Conservation (phyloP, 2,797 vertebrate genomes). For the Scyliorhinus canicula region DNA sequence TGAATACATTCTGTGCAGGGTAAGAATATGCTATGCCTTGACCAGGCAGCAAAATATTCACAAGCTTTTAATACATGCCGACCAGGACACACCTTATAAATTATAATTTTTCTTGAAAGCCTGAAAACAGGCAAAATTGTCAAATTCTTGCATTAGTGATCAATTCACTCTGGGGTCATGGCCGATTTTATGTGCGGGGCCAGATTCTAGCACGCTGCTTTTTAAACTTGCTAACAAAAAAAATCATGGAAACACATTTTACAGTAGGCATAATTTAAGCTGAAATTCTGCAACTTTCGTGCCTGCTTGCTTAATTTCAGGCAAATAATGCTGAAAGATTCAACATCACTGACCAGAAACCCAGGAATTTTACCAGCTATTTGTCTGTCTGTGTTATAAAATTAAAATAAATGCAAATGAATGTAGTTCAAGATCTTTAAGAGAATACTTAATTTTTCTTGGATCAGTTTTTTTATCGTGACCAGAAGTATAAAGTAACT, state of each 20-base stretch:
- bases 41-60: not conserved
- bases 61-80: not conserved
- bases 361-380: not conserved
- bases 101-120: not conserved
- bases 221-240: not conserved
- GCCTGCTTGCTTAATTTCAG: not conserved
- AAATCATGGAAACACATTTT: not conserved
- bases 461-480: not conserved
- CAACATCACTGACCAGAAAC: not conserved
- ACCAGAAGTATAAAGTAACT: not conserved
- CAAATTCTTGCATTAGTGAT: not conserved
- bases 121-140: not conserved
- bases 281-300: not conserved
- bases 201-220: not conserved
- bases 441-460: not conserved
- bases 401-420: not conserved
- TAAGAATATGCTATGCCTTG: too few relatives aligned
- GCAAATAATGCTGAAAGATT: not conserved
- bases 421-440: not conserved
- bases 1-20: too few relatives aligned
- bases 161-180: not conserved
- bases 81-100: not conserved
- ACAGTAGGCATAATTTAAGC: not conserved
- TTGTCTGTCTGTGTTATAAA: not conserved
- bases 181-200: not conserved